Percentiles rank a stretch among this genome's conserved stretches.
Conservation (phyloP, 2,888 invertebrate genomes). For the Willowsia nigromaculata region DNA sequence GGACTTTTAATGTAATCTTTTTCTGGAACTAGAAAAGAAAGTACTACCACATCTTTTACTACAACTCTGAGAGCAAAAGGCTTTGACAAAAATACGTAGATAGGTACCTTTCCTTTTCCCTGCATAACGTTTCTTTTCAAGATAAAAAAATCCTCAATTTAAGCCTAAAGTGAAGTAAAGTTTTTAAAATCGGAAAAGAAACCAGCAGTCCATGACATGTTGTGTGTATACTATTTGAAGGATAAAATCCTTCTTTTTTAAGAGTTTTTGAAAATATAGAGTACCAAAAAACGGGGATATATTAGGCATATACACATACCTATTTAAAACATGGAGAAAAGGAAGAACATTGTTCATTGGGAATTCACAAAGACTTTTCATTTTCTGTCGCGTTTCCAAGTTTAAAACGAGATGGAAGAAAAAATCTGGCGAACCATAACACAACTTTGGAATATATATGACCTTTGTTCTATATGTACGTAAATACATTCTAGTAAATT, state of each 20-base stretch:
- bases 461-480: too few species aligned
- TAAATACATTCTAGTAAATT: too few species aligned
- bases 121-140: not conserved
- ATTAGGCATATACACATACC: too few species aligned
- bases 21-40: slow-evolving; percentile 36
- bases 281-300: too few species aligned
- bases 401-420: slow-evolving; percentile 13
- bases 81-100: not conserved
- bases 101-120: not conserved
- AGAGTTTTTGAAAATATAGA: not conserved
- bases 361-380: slow-evolving; percentile 53
- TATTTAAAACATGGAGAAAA: not conserved
- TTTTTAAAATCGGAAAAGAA: slow-evolving; percentile 45
- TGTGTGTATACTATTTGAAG: not conserved
- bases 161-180: slow-evolving; percentile 40
- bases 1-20: slow-evolving; percentile 56
- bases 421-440: slow-evolving; percentile 34
- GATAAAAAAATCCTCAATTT: slow-evolving; percentile 10
- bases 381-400: slow-evolving; percentile 44
- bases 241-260: not conserved
- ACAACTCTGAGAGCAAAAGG: not conserved
- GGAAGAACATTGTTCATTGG: slow-evolving; percentile 46
- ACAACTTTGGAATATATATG: not conserved
- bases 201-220: not conserved
- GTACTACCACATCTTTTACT: not conserved